These are phyloP conservation scores for Lutraria lutraria DNA, from an alignment of 2,888 invertebrate species.

Conservation along the genomic window DNA sequence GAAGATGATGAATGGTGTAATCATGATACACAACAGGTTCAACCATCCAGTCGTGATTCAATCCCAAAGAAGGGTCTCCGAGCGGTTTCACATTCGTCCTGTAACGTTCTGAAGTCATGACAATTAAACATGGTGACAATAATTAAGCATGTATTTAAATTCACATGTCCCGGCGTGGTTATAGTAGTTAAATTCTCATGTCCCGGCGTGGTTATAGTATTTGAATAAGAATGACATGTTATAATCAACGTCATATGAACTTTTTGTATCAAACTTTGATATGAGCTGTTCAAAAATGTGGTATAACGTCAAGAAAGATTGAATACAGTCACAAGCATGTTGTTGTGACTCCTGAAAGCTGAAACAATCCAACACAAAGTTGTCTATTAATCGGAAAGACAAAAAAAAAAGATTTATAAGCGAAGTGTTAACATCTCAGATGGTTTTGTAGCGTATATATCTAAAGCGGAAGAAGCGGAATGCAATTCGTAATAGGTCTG, in stretches of 20 bases:
- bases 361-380: background rate
- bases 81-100: slow-evolving; percentile 48
- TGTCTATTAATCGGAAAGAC: background rate
- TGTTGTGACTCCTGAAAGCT: background rate
- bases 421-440: background rate
- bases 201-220: background rate
- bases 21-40: slow-evolving; percentile 39
- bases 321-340: background rate
- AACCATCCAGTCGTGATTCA: slow-evolving; percentile 47
- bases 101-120: slow-evolving; percentile 50
- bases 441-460: background rate
- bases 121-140: slow-evolving; percentile 16
- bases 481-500: background rate
- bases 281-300: background rate
- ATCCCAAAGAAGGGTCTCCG: slow-evolving; percentile 65
- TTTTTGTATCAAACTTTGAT: background rate
- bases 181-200: slow-evolving; percentile 16
- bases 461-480: background rate
- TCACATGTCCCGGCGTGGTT: background rate
- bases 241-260: background rate
- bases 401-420: background rate
- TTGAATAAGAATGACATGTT: slow-evolving; percentile 10
- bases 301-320: background rate
- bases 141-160: background rate
- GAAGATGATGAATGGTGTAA: slow-evolving; percentile 65